Evolutionary conservation across 2,113 vertebrate genomes (phyloP).

Genomic region (Ondatra zibethicus): DNA sequence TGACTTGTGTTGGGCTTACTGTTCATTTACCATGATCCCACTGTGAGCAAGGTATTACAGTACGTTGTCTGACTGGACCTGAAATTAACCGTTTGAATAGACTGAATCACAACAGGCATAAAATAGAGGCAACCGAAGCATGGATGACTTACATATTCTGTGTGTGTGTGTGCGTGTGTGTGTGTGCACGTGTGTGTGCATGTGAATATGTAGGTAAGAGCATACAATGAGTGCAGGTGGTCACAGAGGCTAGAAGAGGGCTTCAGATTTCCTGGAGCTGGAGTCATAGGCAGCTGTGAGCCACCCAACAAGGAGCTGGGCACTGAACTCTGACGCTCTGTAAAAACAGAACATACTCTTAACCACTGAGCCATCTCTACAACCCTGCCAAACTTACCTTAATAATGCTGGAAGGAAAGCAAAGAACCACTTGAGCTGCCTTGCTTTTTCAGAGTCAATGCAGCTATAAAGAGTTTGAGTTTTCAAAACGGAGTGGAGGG

Average conservation of each 20-base stretch:
- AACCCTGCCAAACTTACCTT: background rate
- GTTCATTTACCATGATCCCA: background rate
- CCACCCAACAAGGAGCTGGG: background rate
- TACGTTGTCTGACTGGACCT: background rate
- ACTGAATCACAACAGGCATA: background rate
- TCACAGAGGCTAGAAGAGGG: too few relatives aligned
- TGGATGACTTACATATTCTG: background rate
- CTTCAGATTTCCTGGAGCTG: background rate
- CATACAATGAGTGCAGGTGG: background rate
- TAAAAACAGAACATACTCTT: background rate
- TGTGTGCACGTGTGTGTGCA: background rate
- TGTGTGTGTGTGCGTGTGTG: background rate
- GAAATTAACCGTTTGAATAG: background rate
- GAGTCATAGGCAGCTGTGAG: background rate
- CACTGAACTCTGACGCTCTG: background rate
- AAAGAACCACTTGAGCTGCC: background rate
- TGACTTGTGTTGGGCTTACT: background rate
- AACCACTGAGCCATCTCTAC: background rate
- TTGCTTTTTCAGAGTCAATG: background rate
- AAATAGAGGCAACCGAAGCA: background rate
- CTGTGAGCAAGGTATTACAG: background rate
- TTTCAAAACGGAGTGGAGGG: background rate
- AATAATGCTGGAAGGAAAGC: background rate
- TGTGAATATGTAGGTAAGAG: background rate
- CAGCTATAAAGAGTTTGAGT: background rate